Base-by-base conservation (phyloP, 1,140 invertebrate genomes). In the Belonocnema kinseyi region DNA sequence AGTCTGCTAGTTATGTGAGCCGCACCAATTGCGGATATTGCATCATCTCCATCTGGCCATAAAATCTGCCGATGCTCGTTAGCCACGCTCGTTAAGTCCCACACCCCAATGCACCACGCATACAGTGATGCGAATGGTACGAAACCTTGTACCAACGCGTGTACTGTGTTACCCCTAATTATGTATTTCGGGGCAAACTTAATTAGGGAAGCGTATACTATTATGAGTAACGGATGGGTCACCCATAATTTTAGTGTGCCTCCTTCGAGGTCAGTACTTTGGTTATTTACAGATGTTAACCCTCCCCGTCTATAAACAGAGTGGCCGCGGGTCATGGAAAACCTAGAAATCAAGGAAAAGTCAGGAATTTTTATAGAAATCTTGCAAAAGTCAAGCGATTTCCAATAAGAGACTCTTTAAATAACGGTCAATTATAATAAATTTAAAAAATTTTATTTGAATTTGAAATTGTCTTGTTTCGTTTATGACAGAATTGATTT, bases 31-130 rank as follows among this genome's bases (percentile, higher is more conserved):
- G 88, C 82, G 85, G 81, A 88, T 82, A 88, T 89, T 85, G 88
- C 84, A 89, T 88, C 85, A 89, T 87, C 88, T 88, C 85, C 88
- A 89, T 90, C 89, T 89, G 88, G 82, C 86, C 88, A 86, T 89
- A 89, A 90, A 90, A 90, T 89, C 89, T 87, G 85, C 86, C 77
- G 85, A 84, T 87, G 85, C 89, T 90, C 88, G 89, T 90, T 90
- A 90, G 88, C 86, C 71, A 89, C 85, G 89, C 89, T 90, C 89
- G 87, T 90, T 90, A 89, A 83, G 82, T 83, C 82, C 78, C 80
- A 81, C 83, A 82, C 86, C 83, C 83, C 84, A 87, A 85, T 85
- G 81, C 81, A 80, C 77, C 78, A 76, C 76, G 61, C 78, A 77
- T 76, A 79, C 76, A 61, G 72, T 75, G 72, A 83, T 73, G 73